Evolutionary conservation across 2,888 invertebrate species (phyloP).

Genomic region (Latheticus oryzae): DNA sequence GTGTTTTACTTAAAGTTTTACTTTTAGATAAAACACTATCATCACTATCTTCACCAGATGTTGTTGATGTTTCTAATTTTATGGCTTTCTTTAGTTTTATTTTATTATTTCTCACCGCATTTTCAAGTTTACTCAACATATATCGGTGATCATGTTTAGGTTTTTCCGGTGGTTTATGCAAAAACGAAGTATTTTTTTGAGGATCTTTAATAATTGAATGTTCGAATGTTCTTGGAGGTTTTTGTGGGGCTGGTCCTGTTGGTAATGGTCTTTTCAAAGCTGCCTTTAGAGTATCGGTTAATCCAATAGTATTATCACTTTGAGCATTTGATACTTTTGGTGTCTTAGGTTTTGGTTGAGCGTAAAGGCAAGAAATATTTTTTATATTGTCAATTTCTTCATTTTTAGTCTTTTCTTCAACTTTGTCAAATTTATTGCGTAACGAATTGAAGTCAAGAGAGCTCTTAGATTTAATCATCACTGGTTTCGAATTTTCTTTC

Average conservation of each 20-base stretch:
- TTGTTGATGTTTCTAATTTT: slow-evolving; percentile 42
- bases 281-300: slow-evolving; percentile 73
- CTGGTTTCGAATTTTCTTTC: slow-evolving; percentile 41
- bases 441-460: slow-evolving; percentile 56
- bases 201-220: slow-evolving; percentile 49
- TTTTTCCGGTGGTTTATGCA: slow-evolving; percentile 43
- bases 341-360: too few species aligned
- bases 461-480: slow-evolving; percentile 55
- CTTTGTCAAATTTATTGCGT: slow-evolving; percentile 56
- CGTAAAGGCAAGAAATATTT: too few species aligned
- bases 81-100: slow-evolving; percentile 52
- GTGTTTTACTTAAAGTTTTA: slow-evolving; percentile 51
- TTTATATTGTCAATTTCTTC: background rate
- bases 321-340: too few species aligned
- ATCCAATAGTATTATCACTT: background rate
- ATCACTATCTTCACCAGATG: slow-evolving; percentile 61
- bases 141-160: slow-evolving; percentile 70
- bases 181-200: slow-evolving; percentile 50
- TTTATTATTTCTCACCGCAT: slow-evolving; percentile 69
- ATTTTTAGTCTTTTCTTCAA: slow-evolving; percentile 34
- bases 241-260: slow-evolving; percentile 78
- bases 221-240: slow-evolving; percentile 77
- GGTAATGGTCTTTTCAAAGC: slow-evolving; percentile 77
- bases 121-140: slow-evolving; percentile 75
- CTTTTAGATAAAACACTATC: slow-evolving; percentile 56